Percentiles rank a stretch among this genome's conserved stretches.
Evolutionary conservation across 1,140 invertebrate species (phyloP).

Genomic region (Ceratosolen solmsi): DNA sequence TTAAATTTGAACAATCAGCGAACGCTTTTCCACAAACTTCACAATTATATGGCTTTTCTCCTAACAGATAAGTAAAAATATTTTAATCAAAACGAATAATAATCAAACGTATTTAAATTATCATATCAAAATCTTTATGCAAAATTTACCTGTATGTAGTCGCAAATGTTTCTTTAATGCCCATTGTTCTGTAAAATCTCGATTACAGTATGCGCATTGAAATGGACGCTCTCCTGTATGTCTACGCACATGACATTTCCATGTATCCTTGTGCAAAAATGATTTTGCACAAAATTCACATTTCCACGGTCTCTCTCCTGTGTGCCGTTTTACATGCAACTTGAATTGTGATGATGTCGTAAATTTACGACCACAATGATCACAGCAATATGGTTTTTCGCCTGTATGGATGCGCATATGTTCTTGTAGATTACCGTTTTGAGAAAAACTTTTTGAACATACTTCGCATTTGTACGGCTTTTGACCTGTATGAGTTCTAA

Average conservation of each 20-base stretch:
- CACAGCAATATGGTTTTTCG: conserved; percentile 79
- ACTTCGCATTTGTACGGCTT: conserved; percentile 78
- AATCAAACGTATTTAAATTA: conserved; percentile 1
- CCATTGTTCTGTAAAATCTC: conserved; percentile 79
- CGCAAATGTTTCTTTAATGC: conserved; percentile 80
- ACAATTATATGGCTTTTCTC: conserved; percentile 86
- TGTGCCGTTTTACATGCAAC: conserved; percentile 78
- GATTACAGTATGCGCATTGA: conserved; percentile 76
- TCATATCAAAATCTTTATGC: conserved; percentile 14
- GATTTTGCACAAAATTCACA: conserved; percentile 77
- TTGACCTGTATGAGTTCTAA: conserved; percentile 74
- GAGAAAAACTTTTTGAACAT: conserved; percentile 78
- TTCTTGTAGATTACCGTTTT: conserved; percentile 78
- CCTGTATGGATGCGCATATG: conserved; percentile 78
- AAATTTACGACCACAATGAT: conserved; percentile 81
- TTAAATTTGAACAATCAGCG: conserved; percentile 79
- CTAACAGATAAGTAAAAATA: conserved; percentile 63
- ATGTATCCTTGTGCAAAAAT: conserved; percentile 80
- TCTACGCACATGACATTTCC: conserved; percentile 78
- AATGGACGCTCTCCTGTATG: conserved; percentile 79
- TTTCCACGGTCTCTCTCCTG: conserved; percentile 77
- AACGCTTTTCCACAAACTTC: conserved; percentile 84
- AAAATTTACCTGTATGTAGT: conserved; percentile 79
- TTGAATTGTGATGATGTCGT: conserved; percentile 81
- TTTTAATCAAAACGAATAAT: not conserved